Percentiles rank a stretch among this genome's conserved stretches.
Conservation (phyloP, 2,888 invertebrate genomes). For the Dermolepida albohirtum region DNA sequence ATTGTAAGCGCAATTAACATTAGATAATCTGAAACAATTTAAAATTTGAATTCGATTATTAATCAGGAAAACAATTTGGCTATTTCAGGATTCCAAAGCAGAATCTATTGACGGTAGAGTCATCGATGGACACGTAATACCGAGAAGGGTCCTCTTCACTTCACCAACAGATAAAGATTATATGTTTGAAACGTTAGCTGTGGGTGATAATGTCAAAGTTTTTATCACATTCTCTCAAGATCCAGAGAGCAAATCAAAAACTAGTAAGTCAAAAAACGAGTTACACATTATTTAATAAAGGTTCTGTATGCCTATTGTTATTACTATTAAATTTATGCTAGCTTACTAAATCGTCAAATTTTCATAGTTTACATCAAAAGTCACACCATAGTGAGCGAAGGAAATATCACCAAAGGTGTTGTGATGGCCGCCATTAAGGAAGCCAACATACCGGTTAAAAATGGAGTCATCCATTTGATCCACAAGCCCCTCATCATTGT, state of each 20-base stretch:
- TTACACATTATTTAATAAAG: too few species aligned
- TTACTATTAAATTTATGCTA: too few species aligned
- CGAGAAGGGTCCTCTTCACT: constrained; percentile 87
- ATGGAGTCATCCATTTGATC: constrained; percentile 93
- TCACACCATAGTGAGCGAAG: constrained; percentile 83
- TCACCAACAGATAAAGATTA: constrained; percentile 80
- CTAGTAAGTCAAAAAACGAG: constrained; percentile 70
- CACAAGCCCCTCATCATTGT: constrained; percentile 92
- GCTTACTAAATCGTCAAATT: not conserved
- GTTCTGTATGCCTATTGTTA: too few species aligned
- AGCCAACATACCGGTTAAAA: constrained; percentile 91
- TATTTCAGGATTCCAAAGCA: constrained; percentile 57
- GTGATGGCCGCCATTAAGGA: constrained; percentile 89
- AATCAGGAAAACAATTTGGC: constrained; percentile 15
- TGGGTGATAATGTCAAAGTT: constrained; percentile 86
- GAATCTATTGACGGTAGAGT: constrained; percentile 85
- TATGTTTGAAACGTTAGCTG: constrained; percentile 84
- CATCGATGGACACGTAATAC: constrained; percentile 91
- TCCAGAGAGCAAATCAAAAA: constrained; percentile 73
- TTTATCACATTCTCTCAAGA: constrained; percentile 82
- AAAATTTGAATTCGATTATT: constrained; percentile 13
- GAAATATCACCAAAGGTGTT: constrained; percentile 83
- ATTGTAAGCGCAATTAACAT: too few species aligned
- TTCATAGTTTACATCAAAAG: constrained; percentile 85
- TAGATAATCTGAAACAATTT: too few species aligned